Conservation (phyloP, 2,113 vertebrate species). For the Seriola rivoliana region DNA sequence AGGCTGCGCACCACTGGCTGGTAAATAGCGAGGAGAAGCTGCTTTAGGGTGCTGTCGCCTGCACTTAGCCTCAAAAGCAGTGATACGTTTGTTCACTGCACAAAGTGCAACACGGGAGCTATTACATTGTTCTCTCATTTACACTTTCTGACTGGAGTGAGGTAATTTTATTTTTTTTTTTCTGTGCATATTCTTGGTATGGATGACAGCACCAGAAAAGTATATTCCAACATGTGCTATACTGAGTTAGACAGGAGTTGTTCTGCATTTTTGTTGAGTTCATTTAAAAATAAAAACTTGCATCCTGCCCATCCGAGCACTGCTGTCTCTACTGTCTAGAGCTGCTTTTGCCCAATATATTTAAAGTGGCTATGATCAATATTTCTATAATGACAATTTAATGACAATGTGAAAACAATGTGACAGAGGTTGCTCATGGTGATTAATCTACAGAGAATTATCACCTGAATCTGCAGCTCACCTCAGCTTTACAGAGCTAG, state of each 20-base stretch:
- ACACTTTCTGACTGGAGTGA: background rate
- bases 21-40: slow-evolving; percentile 35
- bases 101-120: slow-evolving; percentile 14
- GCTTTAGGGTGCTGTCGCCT: slow-evolving; percentile 66
- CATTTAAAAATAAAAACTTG: background rate
- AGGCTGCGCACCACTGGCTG: slow-evolving; percentile 33
- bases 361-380: too few species aligned
- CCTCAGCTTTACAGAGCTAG: too few species aligned
- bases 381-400: too few species aligned
- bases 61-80: slow-evolving; percentile 68
- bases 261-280: background rate
- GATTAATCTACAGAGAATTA: too few species aligned
- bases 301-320: too few species aligned
- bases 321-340: too few species aligned
- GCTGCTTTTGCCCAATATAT: too few species aligned
- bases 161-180: background rate
- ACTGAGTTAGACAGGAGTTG: background rate
- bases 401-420: too few species aligned
- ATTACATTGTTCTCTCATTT: slow-evolving; percentile 8
- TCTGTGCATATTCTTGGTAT: background rate
- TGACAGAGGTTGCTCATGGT: too few species aligned
- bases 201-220: too few species aligned
- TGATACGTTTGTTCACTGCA: slow-evolving; percentile 40
- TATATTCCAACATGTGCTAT: too few species aligned
- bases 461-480: too few species aligned